Base-by-base conservation (phyloP, 2,113 vertebrate species). In the Anas platyrhynchos region DNA sequence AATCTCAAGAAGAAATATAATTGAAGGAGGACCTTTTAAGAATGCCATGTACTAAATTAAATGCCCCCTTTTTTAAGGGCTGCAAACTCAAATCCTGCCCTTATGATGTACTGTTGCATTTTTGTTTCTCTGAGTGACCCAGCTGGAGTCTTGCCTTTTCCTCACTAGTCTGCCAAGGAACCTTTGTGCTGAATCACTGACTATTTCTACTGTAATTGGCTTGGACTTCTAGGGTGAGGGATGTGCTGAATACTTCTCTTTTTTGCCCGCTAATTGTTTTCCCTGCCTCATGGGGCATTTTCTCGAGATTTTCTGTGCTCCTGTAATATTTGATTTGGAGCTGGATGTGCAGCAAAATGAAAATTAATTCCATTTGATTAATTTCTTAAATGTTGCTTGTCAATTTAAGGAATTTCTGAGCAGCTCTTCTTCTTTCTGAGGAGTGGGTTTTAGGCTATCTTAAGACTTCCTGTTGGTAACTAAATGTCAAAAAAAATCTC, bases 161-260 rank as follows among this genome's bases (percentile, higher is more conserved):
- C 76, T 96, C 73, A n/a, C 72, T 91, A 65, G 65, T 74, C 88
- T 96, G 96, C 96, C 96, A 97, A 95, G 93, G 83, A 96, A 89
- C 90, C 86, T 94, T 96, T 97, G 93, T 96, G 91, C 94, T 96
- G 96, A 96, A 95, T 96, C 93, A 88, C 94, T 94, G 85, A 86
- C 93, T 96, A 93, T 83, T 96, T 93, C 91, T 95, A 86, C 91
- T 95, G 94, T 97, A 96, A 96, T 96, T 96, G 95, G 88, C 95
- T 95, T 93, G 89, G 90, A 86, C 68, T 91, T 96, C 82, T 63
- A 88, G 94, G 83, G 88, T 90, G 85, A 95, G 85, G 34, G 83
- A 85, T 90, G 72, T 72, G 68, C 85, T 96, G 93, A 97, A 94
- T 95, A 72, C 7, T 3, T 83, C 68, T 82, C 55, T 56, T 88